Percentiles rank a stretch among this genome's conserved stretches.
phyloP scores from a whole-genome alignment of 1,140 invertebrate species.

The Bombus haemorrhoidalis region DNA sequence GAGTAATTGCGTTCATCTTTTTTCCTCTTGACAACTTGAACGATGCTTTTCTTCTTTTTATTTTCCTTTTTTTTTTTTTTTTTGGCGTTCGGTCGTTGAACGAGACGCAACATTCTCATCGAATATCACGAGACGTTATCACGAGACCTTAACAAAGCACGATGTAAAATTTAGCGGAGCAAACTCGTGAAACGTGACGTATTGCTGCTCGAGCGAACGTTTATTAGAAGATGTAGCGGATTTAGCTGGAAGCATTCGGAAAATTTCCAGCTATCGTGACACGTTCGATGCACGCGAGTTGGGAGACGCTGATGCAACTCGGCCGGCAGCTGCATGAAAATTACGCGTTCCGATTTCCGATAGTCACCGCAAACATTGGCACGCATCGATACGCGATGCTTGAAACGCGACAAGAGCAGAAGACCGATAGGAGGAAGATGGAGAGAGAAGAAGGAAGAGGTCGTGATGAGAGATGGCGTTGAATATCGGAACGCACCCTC shows the following conservation, averaged over 20 bases:
- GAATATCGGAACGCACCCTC: slow-evolving; percentile 46
- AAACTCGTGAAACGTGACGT: too few relatives aligned
- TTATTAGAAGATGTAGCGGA: background rate
- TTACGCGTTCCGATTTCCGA: slow-evolving; percentile 25
- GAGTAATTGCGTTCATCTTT: slow-evolving; percentile 8
- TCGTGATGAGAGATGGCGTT: background rate
- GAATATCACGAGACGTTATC: too few relatives aligned
- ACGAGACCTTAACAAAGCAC: too few relatives aligned
- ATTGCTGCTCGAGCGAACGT: too few relatives aligned
- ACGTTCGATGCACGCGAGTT: slow-evolving; percentile 16
- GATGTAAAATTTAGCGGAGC: background rate
- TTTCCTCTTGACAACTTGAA: background rate
- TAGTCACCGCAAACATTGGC: slow-evolving; percentile 37
- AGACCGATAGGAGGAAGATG: background rate
- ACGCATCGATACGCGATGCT: slow-evolving; percentile 1
- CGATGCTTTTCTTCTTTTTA: background rate
- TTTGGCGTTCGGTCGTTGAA: background rate
- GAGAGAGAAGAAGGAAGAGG: slow-evolving; percentile 1
- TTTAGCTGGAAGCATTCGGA: background rate
- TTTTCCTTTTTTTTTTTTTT: background rate
- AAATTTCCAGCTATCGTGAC: slow-evolving; percentile 6
- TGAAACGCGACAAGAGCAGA: background rate
- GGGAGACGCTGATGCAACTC: slow-evolving; percentile 12
- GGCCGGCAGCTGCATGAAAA: slow-evolving; percentile 17
- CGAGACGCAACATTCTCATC: background rate